These are phyloP conservation scores for Hyla sarda DNA, from an alignment of 2,113 vertebrate species.

Conservation along the genomic window DNA sequence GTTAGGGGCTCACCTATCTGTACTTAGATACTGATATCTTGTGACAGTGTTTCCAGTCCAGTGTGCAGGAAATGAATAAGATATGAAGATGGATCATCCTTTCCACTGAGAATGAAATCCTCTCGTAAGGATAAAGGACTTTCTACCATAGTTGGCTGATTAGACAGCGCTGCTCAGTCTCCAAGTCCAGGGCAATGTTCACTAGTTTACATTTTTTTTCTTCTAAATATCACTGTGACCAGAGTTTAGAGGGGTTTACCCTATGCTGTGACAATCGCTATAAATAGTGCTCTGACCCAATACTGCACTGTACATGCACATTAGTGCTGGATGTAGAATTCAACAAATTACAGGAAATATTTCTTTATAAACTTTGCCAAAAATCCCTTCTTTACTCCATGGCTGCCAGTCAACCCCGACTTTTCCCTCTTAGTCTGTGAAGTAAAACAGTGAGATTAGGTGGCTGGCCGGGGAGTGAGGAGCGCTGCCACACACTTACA, in stretches of 20 bases:
- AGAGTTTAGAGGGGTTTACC: neutral
- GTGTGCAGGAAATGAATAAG: conserved; percentile 50
- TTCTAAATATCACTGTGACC: neutral
- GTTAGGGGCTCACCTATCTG: conserved; percentile 8
- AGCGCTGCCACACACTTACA: too few relatives aligned
- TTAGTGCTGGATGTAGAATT: neutral
- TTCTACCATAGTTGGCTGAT: conserved; percentile 21
- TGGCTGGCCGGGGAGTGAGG: too few relatives aligned
- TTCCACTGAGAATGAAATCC: conserved; percentile 43
- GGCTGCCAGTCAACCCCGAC: too few relatives aligned
- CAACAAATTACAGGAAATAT: too few relatives aligned
- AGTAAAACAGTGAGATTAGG: too few relatives aligned
- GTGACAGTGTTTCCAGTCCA: conserved; percentile 45
- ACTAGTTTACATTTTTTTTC: neutral
- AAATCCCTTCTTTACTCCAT: too few relatives aligned
- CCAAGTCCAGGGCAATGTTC: conserved; percentile 18
- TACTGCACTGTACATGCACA: neutral
- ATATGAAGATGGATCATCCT: conserved; percentile 54
- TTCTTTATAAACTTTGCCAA: too few relatives aligned
- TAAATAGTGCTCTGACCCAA: neutral
- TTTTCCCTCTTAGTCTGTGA: too few relatives aligned
- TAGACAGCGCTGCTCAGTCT: conserved; percentile 5
- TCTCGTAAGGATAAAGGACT: conserved; percentile 52
- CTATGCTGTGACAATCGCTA: neutral
- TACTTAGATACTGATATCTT: conserved; percentile 40